phyloP scores from a whole-genome alignment of 2,888 invertebrate species.

The Hypena proboscidalis region DNA sequence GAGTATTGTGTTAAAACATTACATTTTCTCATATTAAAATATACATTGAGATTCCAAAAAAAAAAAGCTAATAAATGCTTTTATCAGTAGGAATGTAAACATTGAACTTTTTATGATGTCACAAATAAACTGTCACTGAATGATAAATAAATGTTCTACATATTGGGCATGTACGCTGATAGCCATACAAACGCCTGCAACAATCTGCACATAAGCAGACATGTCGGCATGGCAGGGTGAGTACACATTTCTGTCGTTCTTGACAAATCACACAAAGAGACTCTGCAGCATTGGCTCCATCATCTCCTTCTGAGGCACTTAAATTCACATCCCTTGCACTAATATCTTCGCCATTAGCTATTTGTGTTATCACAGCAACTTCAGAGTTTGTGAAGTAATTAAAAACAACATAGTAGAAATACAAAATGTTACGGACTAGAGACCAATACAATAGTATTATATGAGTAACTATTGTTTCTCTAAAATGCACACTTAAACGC shows the following conservation, averaged over 20 bases:
- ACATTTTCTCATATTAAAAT: no score
- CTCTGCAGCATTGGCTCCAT: conserved; percentile 62
- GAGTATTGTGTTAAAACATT: no score
- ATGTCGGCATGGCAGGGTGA: conserved; percentile 84
- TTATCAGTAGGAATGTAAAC: conserved; percentile 8
- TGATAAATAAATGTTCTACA: conserved; percentile 83
- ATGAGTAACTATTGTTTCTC: conserved; percentile 55
- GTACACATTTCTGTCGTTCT: conserved; percentile 82
- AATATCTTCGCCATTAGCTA: conserved; percentile 61
- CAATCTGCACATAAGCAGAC: conserved; percentile 84
- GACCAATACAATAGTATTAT: conserved; percentile 63
- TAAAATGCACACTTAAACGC: conserved; percentile 67
- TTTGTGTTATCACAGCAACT: conserved; percentile 65
- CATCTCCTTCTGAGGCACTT: conserved; percentile 47
- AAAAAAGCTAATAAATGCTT: no score
- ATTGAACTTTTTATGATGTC: conserved; percentile 36
- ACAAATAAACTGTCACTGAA: conserved; percentile 84
- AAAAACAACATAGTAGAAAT: conserved; percentile 66
- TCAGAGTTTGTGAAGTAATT: conserved; percentile 75
- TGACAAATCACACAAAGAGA: conserved; percentile 83
- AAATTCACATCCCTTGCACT: conserved; percentile 46
- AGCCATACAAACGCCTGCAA: conserved; percentile 74
- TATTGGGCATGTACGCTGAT: conserved; percentile 82
- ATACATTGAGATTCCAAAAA: no score
- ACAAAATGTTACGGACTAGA: conserved; percentile 65